Evolutionary conservation across 2,797 vertebrate genomes (phyloP).

Genomic region (Liparis tanakae): DNA sequence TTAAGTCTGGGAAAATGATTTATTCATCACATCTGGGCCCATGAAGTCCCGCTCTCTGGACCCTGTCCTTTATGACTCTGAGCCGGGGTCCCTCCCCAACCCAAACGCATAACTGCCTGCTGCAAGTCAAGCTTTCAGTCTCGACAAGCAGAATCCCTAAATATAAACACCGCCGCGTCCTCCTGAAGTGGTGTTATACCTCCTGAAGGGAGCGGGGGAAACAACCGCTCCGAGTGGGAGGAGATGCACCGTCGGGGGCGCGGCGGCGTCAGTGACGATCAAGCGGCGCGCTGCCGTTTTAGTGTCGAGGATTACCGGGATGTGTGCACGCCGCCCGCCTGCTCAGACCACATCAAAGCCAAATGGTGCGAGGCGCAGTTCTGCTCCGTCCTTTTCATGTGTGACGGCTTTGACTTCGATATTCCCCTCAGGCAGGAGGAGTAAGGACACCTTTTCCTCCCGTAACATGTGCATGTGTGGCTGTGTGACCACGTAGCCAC

Average conservation of each 20-base stretch:
- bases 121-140: slow-evolving; percentile 22
- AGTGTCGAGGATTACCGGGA: slow-evolving; percentile 66
- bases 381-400: slow-evolving; percentile 27
- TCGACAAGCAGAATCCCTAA: slow-evolving; percentile 33
- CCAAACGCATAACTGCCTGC: slow-evolving; percentile 30
- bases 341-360: slow-evolving; percentile 58
- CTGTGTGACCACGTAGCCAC: slow-evolving; percentile 11
- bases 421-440: slow-evolving; percentile 12
- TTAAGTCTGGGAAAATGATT: slow-evolving; percentile 74
- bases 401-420: slow-evolving; percentile 42
- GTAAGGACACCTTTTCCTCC: slow-evolving; percentile 23
- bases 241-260: slow-evolving; percentile 37
- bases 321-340: slow-evolving; percentile 56
- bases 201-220: slow-evolving; percentile 34
- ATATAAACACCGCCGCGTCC: slow-evolving; percentile 28
- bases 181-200: slow-evolving; percentile 44
- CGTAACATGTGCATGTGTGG: slow-evolving; percentile 15
- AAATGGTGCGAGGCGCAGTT: slow-evolving; percentile 38
- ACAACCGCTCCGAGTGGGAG: slow-evolving; percentile 45
- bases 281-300: slow-evolving; percentile 50
- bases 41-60: slow-evolving; percentile 67
- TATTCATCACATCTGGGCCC: slow-evolving; percentile 77
- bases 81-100: slow-evolving; percentile 29
- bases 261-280: slow-evolving; percentile 47
- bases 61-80: slow-evolving; percentile 54